A percentile compares a stretch with the other conserved stretches of the same genome.
Evolutionary conservation across 2,113 vertebrate genomes (phyloP).

Genomic region (Orcinus orca): DNA sequence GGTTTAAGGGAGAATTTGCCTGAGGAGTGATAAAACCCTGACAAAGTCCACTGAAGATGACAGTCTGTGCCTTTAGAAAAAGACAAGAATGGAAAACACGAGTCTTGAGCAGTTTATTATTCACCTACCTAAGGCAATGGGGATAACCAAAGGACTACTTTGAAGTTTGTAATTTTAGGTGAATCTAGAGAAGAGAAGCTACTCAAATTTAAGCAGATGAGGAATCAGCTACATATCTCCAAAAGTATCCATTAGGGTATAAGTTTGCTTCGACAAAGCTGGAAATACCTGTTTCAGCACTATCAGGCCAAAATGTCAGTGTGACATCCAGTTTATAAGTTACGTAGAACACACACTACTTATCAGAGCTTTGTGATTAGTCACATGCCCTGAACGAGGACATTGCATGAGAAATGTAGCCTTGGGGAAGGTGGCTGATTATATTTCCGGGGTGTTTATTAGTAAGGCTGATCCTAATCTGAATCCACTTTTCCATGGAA

Average conservation of each 20-base stretch:
- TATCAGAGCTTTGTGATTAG: constrained; percentile 63
- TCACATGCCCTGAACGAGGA: constrained; percentile 42
- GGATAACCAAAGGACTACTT: background rate
- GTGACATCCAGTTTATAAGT: constrained; percentile 57
- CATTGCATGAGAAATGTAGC: constrained; percentile 58
- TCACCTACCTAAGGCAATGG: background rate
- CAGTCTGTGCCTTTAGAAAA: background rate
- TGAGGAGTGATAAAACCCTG: background rate
- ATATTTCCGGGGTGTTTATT: constrained; percentile 50
- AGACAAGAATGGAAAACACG: background rate
- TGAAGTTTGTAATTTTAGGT: background rate
- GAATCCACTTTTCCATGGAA: constrained; percentile 39
- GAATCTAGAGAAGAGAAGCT: background rate
- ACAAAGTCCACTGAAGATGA: background rate
- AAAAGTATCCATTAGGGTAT: background rate
- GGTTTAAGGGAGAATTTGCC: constrained; percentile 17
- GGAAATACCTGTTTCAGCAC: constrained; percentile 65
- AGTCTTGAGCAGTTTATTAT: background rate
- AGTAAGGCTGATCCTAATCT: constrained; percentile 37
- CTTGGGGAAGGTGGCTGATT: constrained; percentile 37
- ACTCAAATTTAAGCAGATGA: background rate
- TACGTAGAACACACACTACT: constrained; percentile 26
- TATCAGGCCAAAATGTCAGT: background rate
- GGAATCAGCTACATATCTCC: background rate
- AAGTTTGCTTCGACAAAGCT: constrained; percentile 41